Evolutionary conservation across 2,888 invertebrate species (phyloP).

Genomic region (Drosophila koepferae): DNA sequence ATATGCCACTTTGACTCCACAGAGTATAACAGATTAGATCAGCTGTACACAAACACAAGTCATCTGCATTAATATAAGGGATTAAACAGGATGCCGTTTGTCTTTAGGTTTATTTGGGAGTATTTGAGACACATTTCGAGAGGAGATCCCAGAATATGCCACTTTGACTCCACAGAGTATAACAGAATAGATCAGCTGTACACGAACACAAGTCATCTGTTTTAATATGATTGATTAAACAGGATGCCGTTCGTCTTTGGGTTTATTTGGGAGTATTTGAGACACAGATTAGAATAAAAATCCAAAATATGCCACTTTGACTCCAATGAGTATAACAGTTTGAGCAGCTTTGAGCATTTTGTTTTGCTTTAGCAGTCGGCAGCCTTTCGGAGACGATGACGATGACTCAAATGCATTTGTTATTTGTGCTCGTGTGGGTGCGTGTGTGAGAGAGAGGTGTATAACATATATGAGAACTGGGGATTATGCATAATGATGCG

Average conservation of each 20-base stretch:
- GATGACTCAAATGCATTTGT: slow-evolving; percentile 64
- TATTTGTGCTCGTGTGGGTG: neutral
- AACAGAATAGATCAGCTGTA: slow-evolving; percentile 13
- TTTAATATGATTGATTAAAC: slow-evolving; percentile 24
- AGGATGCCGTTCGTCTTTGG: slow-evolving; percentile 28
- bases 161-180: slow-evolving; percentile 45
- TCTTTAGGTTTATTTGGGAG: slow-evolving; percentile 43
- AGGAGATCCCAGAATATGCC: slow-evolving; percentile 23
- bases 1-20: slow-evolving; percentile 61
- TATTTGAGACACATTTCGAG: slow-evolving; percentile 49
- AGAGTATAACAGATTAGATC: neutral
- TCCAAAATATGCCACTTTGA: slow-evolving; percentile 51
- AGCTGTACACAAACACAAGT: slow-evolving; percentile 53
- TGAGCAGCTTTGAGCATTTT: slow-evolving; percentile 30
- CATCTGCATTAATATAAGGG: slow-evolving; percentile 55
- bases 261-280: slow-evolving; percentile 50
- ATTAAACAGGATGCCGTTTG: slow-evolving; percentile 65
- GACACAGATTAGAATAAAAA: slow-evolving; percentile 28
- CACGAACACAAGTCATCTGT: slow-evolving; percentile 51
- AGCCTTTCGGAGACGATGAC: slow-evolving; percentile 1
- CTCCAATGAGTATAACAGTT: slow-evolving; percentile 24
- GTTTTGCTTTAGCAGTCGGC: neutral
- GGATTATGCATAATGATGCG: slow-evolving; percentile 64
- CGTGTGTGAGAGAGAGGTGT: slow-evolving; percentile 6
- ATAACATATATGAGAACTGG: slow-evolving; percentile 14